Evolutionary conservation across 64 coral and sea anemone species (phyloP).

Genomic region (Orbicella faveolata): DNA sequence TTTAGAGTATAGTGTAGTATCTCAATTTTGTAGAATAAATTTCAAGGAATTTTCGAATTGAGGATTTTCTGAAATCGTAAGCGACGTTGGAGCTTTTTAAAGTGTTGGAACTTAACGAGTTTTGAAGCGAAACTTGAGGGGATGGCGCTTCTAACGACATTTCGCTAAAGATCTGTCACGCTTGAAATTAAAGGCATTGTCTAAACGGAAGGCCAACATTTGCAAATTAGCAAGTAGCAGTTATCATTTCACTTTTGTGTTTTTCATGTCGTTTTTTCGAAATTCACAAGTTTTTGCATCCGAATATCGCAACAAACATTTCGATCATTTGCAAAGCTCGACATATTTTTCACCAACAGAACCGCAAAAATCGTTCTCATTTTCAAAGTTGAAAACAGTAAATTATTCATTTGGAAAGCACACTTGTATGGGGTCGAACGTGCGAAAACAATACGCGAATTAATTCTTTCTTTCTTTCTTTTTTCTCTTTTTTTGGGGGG

Average conservation of each 20-base stretch:
- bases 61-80: not conserved
- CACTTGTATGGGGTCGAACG: not conserved
- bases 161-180: not conserved
- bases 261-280: not conserved
- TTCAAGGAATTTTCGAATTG: not conserved
- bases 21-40: too few relatives aligned
- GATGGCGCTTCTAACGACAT: not conserved
- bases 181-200: not conserved
- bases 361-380: not conserved
- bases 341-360: not conserved
- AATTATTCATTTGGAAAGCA: slow-evolving; percentile 1
- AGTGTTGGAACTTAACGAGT: not conserved
- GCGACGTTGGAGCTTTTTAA: not conserved
- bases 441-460: not conserved
- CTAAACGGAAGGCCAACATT: not conserved
- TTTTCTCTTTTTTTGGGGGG: not conserved
- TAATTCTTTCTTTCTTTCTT: not conserved
- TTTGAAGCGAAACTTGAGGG: not conserved
- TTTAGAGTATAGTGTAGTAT: not conserved
- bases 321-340: not conserved
- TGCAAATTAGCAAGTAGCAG: not conserved
- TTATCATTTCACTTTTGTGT: not conserved
- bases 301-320: not conserved
- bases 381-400: not conserved
- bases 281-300: not conserved